Conservation (phyloP, 2,888 invertebrate species). For the Xylota segnis region DNA sequence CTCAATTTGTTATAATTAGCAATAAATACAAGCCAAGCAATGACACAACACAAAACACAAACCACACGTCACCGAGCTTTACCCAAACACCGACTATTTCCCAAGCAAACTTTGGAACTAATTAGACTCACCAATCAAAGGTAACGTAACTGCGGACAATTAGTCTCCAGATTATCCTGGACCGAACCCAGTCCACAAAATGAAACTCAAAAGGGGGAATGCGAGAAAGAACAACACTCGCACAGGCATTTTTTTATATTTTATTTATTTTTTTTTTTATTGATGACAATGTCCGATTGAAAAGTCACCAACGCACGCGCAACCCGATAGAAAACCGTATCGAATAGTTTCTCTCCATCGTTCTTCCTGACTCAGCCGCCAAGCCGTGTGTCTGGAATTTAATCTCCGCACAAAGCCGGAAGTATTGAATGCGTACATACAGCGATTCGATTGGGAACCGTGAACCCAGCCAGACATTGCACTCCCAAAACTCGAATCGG, state of each 20-base stretch:
- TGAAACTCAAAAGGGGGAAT: constrained; percentile 38
- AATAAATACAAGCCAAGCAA: constrained; percentile 51
- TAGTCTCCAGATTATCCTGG: constrained; percentile 73
- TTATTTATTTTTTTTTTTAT: constrained; percentile 71
- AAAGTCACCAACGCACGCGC: constrained; percentile 76
- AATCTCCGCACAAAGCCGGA: constrained; percentile 76
- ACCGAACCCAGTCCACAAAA: constrained; percentile 41
- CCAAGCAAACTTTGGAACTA: constrained; percentile 60
- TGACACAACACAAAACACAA: constrained; percentile 43
- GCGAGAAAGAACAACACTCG: constrained; percentile 20
- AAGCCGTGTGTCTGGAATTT: constrained; percentile 68
- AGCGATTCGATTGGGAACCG: constrained; percentile 74
- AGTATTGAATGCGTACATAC: constrained; percentile 66
- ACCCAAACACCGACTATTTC: constrained; percentile 32
- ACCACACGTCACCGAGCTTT: constrained; percentile 50
- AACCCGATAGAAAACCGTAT: constrained; percentile 74
- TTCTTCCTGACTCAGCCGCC: constrained; percentile 39
- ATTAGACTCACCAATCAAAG: constrained; percentile 73
- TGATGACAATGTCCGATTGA: constrained; percentile 76
- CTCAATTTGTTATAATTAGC: constrained; percentile 61
- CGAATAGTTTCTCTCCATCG: constrained; percentile 65
- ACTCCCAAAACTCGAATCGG: constrained; percentile 59
- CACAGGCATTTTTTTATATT: constrained; percentile 4
- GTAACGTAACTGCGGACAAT: constrained; percentile 70
- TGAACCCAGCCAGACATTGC: constrained; percentile 67